Evolutionary conservation across 2,888 invertebrate species (phyloP), one percentile per base, ranked within the genome.

Genomic region (Lobophora halterata): DNA sequence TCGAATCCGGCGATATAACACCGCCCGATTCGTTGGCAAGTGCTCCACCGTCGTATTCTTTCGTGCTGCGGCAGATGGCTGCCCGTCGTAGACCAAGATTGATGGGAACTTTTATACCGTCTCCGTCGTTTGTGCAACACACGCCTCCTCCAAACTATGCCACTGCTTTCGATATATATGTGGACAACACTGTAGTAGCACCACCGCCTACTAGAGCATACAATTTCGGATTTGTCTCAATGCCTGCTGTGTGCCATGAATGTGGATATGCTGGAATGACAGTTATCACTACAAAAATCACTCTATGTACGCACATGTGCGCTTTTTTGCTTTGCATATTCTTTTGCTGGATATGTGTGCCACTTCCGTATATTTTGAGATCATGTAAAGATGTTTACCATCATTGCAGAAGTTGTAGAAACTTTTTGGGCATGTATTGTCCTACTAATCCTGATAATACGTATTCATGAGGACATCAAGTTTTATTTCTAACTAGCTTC

Each of bases 301-400:
- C 82, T 0, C 20, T 83, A 5, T 83, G 85, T 42, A 87, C 86
- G 0, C 86, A 86, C 55, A 57, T 83, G 40, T 80, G 81, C 54
- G 85, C 86, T 0, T 54, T 73, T 30, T 33, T 75, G 3, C 55
- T 87, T 18, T 86, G 83, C 43, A 11, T 87, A n/a, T 66, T 86
- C 23, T 85, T 79, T 37, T 87, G 86, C 49, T 87, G 86, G 86
- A 42, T 82, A 31, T 87, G 86, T 58, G 81, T 69, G 1, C 86
- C 86, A 0, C 53, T 87, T 28, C 86, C 86, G 0, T 87, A 87
- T 36, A 49, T 87, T 18, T 49, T 85, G 27, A 65, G 71, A 20
- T 85, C 86, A n/a, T 87, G 86, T 58, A 86, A 86, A 57, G 77
- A 85, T 46, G 86, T 87, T 0, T 78, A 83, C 50, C 86, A 87